Evolutionary conservation across 2,113 vertebrate species (phyloP).

Genomic region (Mus spicilegus): DNA sequence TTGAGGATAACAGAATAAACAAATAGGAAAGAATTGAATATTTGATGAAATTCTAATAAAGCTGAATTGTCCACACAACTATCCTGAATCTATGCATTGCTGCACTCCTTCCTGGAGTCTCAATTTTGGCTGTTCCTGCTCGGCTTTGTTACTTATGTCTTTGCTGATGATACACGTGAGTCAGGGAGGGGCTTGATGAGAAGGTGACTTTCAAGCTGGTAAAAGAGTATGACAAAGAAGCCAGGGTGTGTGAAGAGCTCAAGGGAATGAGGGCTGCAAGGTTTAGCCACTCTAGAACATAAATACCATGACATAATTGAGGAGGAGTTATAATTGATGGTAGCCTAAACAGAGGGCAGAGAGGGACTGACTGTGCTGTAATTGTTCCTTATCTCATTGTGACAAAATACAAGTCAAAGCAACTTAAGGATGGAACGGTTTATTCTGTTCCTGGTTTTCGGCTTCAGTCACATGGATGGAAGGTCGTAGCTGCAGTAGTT

Average conservation of each 20-base stretch:
- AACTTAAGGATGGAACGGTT: background rate
- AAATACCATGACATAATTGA: background rate
- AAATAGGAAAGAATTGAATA: background rate
- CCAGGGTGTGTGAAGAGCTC: background rate
- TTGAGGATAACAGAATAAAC: background rate
- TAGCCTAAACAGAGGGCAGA: background rate
- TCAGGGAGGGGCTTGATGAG: background rate
- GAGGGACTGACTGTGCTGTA: background rate
- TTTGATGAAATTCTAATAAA: background rate
- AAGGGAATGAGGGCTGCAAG: background rate
- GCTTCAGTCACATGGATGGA: no score
- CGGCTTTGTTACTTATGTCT: background rate
- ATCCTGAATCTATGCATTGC: background rate
- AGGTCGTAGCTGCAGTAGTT: no score
- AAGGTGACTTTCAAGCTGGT: background rate
- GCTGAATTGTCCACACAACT: background rate
- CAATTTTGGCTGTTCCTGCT: background rate
- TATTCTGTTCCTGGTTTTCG: background rate
- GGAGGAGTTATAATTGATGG: no score
- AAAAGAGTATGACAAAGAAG: background rate
- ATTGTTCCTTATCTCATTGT: background rate
- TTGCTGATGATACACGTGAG: background rate
- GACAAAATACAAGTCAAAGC: background rate
- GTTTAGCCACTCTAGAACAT: background rate
- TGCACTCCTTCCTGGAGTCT: background rate